A percentile compares a stretch with the other conserved stretches of the same genome.
phyloP scores from a whole-genome alignment of 2,113 vertebrate species.

The Centropus unirufus region DNA sequence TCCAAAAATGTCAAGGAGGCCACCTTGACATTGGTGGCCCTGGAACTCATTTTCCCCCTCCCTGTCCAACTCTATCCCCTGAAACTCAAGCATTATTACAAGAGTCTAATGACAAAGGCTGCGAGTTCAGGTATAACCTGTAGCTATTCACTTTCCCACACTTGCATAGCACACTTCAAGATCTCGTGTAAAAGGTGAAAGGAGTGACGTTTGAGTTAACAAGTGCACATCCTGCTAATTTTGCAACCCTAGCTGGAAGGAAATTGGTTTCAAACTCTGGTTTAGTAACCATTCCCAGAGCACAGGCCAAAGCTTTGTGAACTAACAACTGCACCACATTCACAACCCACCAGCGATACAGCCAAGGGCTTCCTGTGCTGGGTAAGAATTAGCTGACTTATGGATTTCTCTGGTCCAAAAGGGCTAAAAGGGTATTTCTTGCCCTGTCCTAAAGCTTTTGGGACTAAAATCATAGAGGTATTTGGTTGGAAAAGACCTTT shows the following conservation, averaged over 20 bases:
- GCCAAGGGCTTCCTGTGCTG: no score
- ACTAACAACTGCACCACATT: no score
- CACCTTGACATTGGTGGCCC: not conserved
- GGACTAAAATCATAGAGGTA: no score
- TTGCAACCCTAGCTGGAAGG: slow-evolving; percentile 22
- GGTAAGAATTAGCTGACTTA: no score
- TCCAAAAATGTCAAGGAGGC: not conserved
- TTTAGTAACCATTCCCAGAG: not conserved
- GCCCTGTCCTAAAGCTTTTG: no score
- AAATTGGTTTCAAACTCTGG: not conserved
- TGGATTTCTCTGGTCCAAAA: no score
- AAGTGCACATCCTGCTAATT: slow-evolving; percentile 38
- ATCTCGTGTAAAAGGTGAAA: not conserved
- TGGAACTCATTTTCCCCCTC: not conserved
- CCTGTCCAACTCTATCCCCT: not conserved
- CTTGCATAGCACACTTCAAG: not conserved
- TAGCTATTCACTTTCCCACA: not conserved
- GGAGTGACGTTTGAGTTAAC: not conserved
- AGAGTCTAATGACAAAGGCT: not conserved
- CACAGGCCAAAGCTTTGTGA: not conserved
- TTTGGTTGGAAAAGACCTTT: no score
- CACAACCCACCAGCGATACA: no score
- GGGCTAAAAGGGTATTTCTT: no score
- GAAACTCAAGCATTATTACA: not conserved
- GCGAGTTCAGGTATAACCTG: not conserved